A percentile compares a stretch with the other conserved stretches of the same genome.
These are phyloP conservation scores for Ambastaia sidthimunki DNA, from an alignment of 2,797 vertebrate species.

Conservation along the genomic window DNA sequence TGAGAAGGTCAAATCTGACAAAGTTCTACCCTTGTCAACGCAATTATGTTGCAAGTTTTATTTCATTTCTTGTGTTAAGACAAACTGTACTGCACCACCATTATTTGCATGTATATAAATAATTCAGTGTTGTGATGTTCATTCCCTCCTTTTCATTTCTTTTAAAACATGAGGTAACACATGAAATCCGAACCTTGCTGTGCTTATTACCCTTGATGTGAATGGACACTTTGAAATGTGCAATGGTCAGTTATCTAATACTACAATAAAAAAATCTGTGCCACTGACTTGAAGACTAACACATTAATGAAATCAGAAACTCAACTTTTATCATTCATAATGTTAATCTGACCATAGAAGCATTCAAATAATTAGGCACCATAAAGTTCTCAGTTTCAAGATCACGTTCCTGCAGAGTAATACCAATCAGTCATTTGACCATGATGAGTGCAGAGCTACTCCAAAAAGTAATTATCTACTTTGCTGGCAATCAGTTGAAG, in stretches of 20 bases:
- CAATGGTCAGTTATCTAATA: slow-evolving; percentile 31
- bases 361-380: not conserved
- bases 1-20: slow-evolving; percentile 85
- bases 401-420: not conserved
- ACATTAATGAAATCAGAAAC: not conserved
- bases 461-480: not conserved
- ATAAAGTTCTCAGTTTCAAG: not conserved
- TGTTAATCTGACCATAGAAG: not conserved
- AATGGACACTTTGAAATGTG: slow-evolving; percentile 28
- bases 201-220: slow-evolving; percentile 14
- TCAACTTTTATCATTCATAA: not conserved
- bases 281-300: not conserved
- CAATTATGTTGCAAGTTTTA: slow-evolving; percentile 46
- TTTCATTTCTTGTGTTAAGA: slow-evolving; percentile 21
- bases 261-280: slow-evolving; percentile 31
- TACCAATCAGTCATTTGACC: not conserved
- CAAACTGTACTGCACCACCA: slow-evolving; percentile 21
- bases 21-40: slow-evolving; percentile 62
- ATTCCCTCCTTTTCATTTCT: not conserved
- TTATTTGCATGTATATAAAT: slow-evolving; percentile 31
- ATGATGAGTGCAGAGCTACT: not conserved
- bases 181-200: not conserved
- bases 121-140: slow-evolving; percentile 23
- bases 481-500: not conserved
- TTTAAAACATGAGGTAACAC: not conserved